Percentiles rank a stretch among this genome's conserved stretches.
Evolutionary conservation across 2,797 vertebrate species (phyloP).

Genomic region (Delichon dasypus): DNA sequence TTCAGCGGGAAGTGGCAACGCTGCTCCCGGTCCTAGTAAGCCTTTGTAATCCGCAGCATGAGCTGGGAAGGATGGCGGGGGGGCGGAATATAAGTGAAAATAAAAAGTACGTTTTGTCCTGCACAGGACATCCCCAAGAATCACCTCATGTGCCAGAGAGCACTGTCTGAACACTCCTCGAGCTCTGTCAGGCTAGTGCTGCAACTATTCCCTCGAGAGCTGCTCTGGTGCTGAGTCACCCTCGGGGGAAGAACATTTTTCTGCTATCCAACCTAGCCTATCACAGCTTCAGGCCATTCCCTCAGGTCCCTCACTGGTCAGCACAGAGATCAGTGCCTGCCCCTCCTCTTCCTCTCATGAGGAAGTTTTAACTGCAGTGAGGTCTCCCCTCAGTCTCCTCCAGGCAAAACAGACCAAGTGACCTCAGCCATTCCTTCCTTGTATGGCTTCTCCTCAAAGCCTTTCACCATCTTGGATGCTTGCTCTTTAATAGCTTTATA

Average conservation of each 20-base stretch:
- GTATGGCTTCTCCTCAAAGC: accelerated
- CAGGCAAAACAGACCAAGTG: not conserved
- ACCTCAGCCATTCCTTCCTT: not conserved
- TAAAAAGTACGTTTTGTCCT: not conserved
- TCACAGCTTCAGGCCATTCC: not conserved
- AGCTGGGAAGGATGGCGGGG: too few species aligned
- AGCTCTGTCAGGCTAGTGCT: not conserved
- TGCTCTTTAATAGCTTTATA: not conserved
- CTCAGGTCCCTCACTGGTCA: not conserved
- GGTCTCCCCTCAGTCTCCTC: not conserved
- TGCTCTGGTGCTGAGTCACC: accelerated
- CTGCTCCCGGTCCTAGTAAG: not conserved
- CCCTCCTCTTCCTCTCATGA: accelerated
- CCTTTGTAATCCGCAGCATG: too few species aligned
- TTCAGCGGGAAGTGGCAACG: not conserved
- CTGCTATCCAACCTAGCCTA: accelerated
- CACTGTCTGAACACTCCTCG: not conserved
- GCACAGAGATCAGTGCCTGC: not conserved
- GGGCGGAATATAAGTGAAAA: not conserved
- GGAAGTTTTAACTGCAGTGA: accelerated
- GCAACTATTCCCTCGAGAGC: too few species aligned
- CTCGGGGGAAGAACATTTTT: too few species aligned
- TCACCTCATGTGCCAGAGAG: not conserved
- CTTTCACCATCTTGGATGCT: not conserved
- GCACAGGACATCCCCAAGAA: too few species aligned